These are phyloP conservation scores for Eubasilissa splendida DNA, from an alignment of 2,888 invertebrate genomes.

Conservation along the genomic window DNA sequence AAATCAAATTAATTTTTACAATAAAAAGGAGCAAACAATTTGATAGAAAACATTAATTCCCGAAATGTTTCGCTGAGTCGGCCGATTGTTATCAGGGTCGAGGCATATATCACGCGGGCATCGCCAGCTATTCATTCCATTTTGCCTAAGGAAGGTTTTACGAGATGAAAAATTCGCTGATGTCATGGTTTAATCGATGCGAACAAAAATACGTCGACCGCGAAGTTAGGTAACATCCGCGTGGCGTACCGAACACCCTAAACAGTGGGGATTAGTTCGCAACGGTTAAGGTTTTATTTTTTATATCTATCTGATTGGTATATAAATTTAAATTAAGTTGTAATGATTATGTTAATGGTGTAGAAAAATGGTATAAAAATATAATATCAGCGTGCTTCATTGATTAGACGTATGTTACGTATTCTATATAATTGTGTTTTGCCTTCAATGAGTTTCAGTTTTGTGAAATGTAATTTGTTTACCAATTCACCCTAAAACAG, in stretches of 20 bases:
- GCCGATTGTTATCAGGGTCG: slow-evolving; percentile 18
- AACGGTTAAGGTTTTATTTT: neutral
- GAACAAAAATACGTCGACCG: slow-evolving; percentile 21
- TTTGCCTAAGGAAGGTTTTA: slow-evolving; percentile 34
- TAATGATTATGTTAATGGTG: too few relatives aligned
- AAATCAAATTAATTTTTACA: neutral
- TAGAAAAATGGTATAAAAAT: too few relatives aligned
- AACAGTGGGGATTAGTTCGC: neutral
- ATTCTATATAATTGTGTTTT: too few relatives aligned
- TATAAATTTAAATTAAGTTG: too few relatives aligned
- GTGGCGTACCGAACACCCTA: neutral
- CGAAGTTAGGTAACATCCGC: slow-evolving; percentile 3
- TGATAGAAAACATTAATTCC: slow-evolving; percentile 22
- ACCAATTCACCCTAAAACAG: too few relatives aligned
- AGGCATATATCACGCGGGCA: slow-evolving; percentile 22
- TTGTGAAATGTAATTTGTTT: too few relatives aligned
- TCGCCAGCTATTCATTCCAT: slow-evolving; percentile 21
- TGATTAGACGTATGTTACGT: too few relatives aligned
- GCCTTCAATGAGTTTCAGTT: too few relatives aligned
- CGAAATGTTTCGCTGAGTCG: slow-evolving; percentile 28
- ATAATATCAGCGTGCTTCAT: too few relatives aligned
- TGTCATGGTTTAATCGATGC: slow-evolving; percentile 28
- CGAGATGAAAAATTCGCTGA: slow-evolving; percentile 33
- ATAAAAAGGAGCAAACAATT: neutral
- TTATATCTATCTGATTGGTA: too few relatives aligned